A percentile compares a stretch with the other conserved stretches of the same genome.
Evolutionary conservation across 2,113 vertebrate species (phyloP).

Genomic region (Azemiops feae): DNA sequence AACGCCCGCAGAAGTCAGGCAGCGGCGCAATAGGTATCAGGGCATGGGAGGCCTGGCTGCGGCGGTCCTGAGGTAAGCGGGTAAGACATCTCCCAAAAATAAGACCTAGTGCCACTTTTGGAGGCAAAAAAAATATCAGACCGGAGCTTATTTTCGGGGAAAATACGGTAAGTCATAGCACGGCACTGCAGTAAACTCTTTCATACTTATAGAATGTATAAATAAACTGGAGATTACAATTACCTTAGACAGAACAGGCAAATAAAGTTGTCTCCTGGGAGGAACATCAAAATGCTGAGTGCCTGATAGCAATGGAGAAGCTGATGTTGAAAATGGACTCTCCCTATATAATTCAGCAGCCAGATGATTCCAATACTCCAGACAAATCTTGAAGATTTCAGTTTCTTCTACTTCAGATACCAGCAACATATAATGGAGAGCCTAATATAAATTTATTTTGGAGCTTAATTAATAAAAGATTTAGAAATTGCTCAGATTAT

Average conservation of each 20-base stretch:
- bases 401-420: slow-evolving; percentile 99
- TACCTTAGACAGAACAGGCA: slow-evolving; percentile 97
- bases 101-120: too few relatives aligned
- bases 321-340: slow-evolving; percentile 93
- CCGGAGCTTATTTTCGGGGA: too few relatives aligned
- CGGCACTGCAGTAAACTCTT: not conserved
- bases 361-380: slow-evolving; percentile 99
- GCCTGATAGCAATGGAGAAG: slow-evolving; percentile 91
- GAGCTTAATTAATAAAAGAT: not conserved
- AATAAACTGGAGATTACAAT: not conserved
- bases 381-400: slow-evolving; percentile 98
- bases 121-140: too few relatives aligned
- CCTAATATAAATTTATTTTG: slow-evolving; percentile 69
- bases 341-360: slow-evolving; percentile 97
- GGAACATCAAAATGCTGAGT: slow-evolving; percentile 98
- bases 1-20: not conserved
- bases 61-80: not conserved
- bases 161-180: not conserved
- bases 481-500: not conserved
- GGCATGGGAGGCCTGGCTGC: not conserved
- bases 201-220: not conserved
- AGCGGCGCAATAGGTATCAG: not conserved
- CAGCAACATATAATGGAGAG: slow-evolving; percentile 97
- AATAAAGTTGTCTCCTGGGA: slow-evolving; percentile 92
- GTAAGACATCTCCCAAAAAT: not conserved